Evolutionary conservation across 2,888 invertebrate species (phyloP).

Genomic region (Diarsia rubi): DNA sequence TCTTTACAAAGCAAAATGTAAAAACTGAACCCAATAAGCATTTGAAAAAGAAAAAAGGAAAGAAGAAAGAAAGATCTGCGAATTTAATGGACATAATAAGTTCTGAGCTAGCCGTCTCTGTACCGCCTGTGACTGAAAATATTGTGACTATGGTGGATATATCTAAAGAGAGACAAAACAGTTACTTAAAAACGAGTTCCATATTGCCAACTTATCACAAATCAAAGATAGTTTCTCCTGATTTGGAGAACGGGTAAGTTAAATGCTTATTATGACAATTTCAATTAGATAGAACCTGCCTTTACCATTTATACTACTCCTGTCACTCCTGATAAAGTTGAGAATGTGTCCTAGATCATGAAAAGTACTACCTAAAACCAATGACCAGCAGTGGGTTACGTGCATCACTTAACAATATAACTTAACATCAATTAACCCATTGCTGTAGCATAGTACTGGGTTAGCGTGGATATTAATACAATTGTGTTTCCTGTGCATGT

Average conservation of each 20-base stretch:
- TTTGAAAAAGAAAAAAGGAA: constrained; percentile 76
- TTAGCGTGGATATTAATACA: not conserved
- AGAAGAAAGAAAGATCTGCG: constrained; percentile 71
- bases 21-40: constrained; percentile 68
- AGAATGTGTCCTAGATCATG: not conserved
- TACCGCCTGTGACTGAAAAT: constrained; percentile 75
- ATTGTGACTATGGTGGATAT: constrained; percentile 72
- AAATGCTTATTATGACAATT: not conserved
- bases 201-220: constrained; percentile 62
- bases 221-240: constrained; percentile 59
- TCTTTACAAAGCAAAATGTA: constrained; percentile 79
- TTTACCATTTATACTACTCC: not conserved
- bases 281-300: not conserved
- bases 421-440: not conserved
- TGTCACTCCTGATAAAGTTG: too few relatives aligned
- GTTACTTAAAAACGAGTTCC: constrained; percentile 69
- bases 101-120: constrained; percentile 76
- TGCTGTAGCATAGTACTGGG: not conserved
- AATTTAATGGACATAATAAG: constrained; percentile 83
- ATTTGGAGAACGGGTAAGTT: constrained; percentile 79
- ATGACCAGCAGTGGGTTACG: not conserved
- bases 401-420: too few relatives aligned
- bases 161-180: constrained; percentile 63
- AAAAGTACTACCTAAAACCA: not conserved
- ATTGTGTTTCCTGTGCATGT: not conserved